A percentile compares a stretch with the other conserved stretches of the same genome.
phyloP scores from a whole-genome alignment of 2,888 invertebrate genomes.

The Vesta saturnalis region DNA sequence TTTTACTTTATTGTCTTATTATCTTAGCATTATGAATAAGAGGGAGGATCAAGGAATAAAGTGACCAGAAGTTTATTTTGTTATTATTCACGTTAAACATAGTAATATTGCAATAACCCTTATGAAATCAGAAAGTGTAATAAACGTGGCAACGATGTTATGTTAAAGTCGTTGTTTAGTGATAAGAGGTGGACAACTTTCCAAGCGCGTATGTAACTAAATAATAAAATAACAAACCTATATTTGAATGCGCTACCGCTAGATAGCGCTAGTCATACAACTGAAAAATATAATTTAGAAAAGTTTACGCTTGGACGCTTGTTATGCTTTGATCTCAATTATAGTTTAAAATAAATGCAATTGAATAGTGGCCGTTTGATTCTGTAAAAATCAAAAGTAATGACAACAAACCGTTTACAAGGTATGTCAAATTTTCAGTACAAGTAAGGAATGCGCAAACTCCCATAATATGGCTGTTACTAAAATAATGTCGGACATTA shows the following conservation, averaged over 20 bases:
- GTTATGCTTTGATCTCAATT: not conserved
- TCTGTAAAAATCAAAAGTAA: constrained; percentile 1
- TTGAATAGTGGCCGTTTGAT: not conserved
- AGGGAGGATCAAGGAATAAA: too few species aligned
- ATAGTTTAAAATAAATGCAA: not conserved
- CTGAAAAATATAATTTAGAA: constrained; percentile 2
- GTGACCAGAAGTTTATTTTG: too few species aligned
- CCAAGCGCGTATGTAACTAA: too few species aligned
- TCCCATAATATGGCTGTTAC: constrained; percentile 73
- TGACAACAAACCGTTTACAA: constrained; percentile 14
- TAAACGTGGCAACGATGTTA: too few species aligned
- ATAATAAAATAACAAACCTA: not conserved
- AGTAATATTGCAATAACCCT: too few species aligned
- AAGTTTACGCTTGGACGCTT: not conserved
- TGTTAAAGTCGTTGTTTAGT: too few species aligned
- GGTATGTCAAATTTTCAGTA: constrained; percentile 45
- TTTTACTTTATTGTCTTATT: too few species aligned
- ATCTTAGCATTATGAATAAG: too few species aligned
- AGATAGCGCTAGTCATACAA: not conserved
- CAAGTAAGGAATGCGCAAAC: constrained; percentile 68
- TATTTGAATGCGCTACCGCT: not conserved
- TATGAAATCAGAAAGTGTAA: too few species aligned
- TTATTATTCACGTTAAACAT: too few species aligned
- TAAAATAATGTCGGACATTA: constrained; percentile 62
- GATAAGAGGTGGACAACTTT: too few species aligned